A percentile compares a stretch with the other conserved stretches of the same genome.
Evolutionary conservation across 2,888 invertebrate species (phyloP).

Genomic region (Latheticus oryzae): DNA sequence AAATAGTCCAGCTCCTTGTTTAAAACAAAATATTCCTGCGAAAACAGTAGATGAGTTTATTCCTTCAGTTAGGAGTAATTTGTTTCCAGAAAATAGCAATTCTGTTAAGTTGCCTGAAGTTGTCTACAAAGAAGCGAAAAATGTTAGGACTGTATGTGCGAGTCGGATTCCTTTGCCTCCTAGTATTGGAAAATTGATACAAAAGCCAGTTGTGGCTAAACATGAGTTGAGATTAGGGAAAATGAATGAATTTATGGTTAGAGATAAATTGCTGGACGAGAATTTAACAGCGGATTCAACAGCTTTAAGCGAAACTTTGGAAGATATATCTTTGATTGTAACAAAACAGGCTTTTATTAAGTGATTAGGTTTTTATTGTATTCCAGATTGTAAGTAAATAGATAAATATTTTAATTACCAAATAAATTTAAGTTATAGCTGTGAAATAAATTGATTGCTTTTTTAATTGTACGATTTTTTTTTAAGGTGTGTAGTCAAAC

Average conservation of each 20-base stretch:
- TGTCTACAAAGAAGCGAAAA: constrained; percentile 26
- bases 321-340: constrained; percentile 22
- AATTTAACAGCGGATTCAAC: constrained; percentile 24
- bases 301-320: neutral
- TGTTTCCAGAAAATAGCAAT: constrained; percentile 1
- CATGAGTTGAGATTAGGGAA: constrained; percentile 6
- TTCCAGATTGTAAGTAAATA: no score
- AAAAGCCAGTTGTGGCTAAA: constrained; percentile 11
- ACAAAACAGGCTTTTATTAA: constrained; percentile 35
- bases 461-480: no score
- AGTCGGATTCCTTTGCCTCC: constrained; percentile 17
- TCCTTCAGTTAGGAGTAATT: no score
- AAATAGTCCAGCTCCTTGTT: constrained; percentile 35
- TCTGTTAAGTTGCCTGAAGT: constrained; percentile 18
- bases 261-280: constrained; percentile 14
- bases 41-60: constrained; percentile 3
- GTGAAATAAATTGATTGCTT: no score
- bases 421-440: no score
- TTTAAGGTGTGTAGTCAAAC: no score
- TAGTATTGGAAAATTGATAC: constrained; percentile 18
- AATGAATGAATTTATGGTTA: neutral
- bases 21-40: constrained; percentile 31
- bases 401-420: no score
- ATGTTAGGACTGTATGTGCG: no score
- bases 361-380: no score